phyloP scores from a whole-genome alignment of 2,113 vertebrate species.

The Chaetodon trifascialis region DNA sequence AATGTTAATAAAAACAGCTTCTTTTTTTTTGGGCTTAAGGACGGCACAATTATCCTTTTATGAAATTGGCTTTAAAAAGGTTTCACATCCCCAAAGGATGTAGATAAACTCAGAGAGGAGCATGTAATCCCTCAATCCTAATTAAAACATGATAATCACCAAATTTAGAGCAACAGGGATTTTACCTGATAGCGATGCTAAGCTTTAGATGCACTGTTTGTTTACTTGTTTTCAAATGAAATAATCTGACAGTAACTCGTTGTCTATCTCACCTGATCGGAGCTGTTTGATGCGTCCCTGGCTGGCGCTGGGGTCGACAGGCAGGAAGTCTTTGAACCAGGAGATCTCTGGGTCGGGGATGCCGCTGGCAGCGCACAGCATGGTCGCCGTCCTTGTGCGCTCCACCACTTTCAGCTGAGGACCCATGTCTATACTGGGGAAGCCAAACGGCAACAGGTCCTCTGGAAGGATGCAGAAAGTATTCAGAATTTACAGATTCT shows the following conservation, averaged over 20 bases:
- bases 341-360: constrained; percentile 98
- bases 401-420: constrained; percentile 99
- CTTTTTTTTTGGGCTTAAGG: constrained; percentile 41
- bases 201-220: constrained; percentile 42
- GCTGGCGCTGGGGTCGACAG: constrained; percentile 91
- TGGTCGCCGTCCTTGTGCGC: constrained; percentile 93
- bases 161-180: constrained; percentile 68
- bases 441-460: constrained; percentile 94
- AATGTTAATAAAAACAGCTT: constrained; percentile 57
- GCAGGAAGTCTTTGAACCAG: constrained; percentile 99
- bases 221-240: constrained; percentile 23
- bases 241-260: background rate
- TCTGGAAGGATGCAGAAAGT: constrained; percentile 82
- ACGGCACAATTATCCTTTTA: constrained; percentile 61
- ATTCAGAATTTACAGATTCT: background rate
- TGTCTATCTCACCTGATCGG: constrained; percentile 88
- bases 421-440: constrained; percentile 99
- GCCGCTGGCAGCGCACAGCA: constrained; percentile 97
- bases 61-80: constrained; percentile 73
- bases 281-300: constrained; percentile 96
- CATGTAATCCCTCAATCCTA: constrained; percentile 74
- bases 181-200: constrained; percentile 48
- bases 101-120: constrained; percentile 66
- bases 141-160: constrained; percentile 72
- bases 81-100: constrained; percentile 64